Conservation (phyloP, 1,140 invertebrate species). For the Lepidurus couesii region DNA sequence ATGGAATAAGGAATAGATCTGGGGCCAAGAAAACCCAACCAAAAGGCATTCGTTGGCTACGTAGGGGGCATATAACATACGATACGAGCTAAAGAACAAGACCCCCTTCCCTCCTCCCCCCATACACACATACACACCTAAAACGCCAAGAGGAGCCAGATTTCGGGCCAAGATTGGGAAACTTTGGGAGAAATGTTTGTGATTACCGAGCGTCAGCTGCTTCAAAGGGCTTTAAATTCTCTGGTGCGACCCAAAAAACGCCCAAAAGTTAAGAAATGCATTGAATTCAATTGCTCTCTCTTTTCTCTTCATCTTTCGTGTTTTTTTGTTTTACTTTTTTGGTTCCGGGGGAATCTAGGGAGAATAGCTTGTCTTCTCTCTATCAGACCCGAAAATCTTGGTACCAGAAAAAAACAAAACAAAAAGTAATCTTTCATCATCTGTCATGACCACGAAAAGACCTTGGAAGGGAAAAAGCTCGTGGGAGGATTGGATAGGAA, state of each 20-base stretch:
- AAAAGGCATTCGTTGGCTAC: neutral
- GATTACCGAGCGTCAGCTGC: slow-evolving; percentile 20
- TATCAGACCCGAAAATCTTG: neutral
- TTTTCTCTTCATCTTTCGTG: neutral
- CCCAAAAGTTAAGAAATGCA: neutral
- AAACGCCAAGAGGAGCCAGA: slow-evolving; percentile 15
- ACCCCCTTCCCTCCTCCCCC: neutral
- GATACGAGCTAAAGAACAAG: neutral
- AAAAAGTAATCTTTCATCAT: slow-evolving; percentile 15
- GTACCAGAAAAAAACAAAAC: neutral
- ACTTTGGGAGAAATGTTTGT: neutral
- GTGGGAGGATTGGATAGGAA: neutral
- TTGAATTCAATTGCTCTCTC: neutral
- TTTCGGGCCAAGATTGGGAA: slow-evolving; percentile 18
- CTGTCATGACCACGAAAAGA: slow-evolving; percentile 15
- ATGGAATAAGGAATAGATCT: neutral
- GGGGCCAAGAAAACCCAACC: neutral
- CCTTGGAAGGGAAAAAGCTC: slow-evolving; percentile 5
- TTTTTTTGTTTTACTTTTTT: neutral
- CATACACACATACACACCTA: neutral
- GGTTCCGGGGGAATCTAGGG: neutral
- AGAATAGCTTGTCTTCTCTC: neutral
- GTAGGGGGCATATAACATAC: slow-evolving; percentile 14
- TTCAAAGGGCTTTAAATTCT: neutral
- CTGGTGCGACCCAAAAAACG: neutral